Conservation (phyloP, 2,888 invertebrate genomes). For the Rhamphomyia laevipes region DNA sequence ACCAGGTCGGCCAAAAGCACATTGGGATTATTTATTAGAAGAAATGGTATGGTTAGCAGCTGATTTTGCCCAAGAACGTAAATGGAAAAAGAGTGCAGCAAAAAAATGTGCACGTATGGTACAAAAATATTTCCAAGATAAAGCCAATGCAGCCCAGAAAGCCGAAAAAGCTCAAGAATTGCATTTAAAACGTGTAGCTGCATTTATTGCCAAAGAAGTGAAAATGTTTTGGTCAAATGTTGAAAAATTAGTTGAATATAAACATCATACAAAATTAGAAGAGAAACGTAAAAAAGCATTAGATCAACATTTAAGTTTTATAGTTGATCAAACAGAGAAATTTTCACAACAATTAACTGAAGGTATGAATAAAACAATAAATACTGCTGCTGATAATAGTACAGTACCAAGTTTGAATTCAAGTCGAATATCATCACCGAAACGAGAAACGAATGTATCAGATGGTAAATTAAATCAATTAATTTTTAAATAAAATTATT, state of each 20-base stretch:
- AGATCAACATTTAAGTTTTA: conserved; percentile 93
- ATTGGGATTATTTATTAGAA: conserved; percentile 97
- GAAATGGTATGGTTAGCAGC: conserved; percentile 98
- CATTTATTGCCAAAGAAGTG: conserved; percentile 85
- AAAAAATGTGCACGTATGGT: conserved; percentile 86
- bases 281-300: conserved; percentile 89
- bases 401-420: conserved; percentile 39
- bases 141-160: conserved; percentile 75
- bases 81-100: conserved; percentile 94
- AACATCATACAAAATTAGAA: conserved; percentile 82
- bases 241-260: conserved; percentile 92
- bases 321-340: conserved; percentile 96
- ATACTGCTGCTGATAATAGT: conserved; percentile 19
- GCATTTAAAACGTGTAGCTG: conserved; percentile 73
- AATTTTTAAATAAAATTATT: conserved; percentile 23
- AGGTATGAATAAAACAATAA: conserved; percentile 54
- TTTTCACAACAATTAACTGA: conserved; percentile 86
- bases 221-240: conserved; percentile 93
- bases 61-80: conserved; percentile 94
- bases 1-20: conserved; percentile 80
- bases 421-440: conserved; percentile 39
- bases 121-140: conserved; percentile 84
- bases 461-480: conserved; percentile 38
- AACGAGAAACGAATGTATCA: conserved; percentile 34
- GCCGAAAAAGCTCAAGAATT: conserved; percentile 87